Conservation (phyloP, 2,797 vertebrate genomes). For the Merluccius polli region DNA sequence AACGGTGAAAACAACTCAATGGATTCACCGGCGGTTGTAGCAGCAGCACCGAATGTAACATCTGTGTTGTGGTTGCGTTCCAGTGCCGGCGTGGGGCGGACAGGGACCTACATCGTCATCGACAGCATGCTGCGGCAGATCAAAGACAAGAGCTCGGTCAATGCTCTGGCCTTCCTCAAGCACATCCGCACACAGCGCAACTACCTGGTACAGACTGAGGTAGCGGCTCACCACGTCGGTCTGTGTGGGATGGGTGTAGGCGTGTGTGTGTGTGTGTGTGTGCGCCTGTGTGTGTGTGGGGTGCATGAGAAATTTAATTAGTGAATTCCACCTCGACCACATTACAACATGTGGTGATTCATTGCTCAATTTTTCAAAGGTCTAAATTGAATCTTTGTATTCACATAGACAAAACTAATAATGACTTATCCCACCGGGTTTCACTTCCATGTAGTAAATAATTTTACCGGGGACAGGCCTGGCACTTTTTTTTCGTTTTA, state of each 20-base stretch:
- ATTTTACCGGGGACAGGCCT: neutral
- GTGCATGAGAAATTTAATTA: neutral
- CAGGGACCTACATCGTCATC: slow-evolving; percentile 92
- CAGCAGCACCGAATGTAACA: neutral
- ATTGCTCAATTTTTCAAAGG: neutral
- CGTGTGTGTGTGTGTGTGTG: neutral
- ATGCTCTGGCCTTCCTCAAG: slow-evolving; percentile 91
- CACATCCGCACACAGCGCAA: slow-evolving; percentile 95
- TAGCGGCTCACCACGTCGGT: too few species aligned
- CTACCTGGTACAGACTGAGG: slow-evolving; percentile 98
- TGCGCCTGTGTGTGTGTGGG: slow-evolving; percentile 3
- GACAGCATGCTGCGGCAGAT: slow-evolving; percentile 97
- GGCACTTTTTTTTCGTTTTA: neutral
- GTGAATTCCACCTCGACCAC: neutral
- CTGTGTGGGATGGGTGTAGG: neutral
- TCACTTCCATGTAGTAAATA: neutral
- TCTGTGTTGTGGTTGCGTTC: slow-evolving; percentile 27
- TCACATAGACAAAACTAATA: neutral
- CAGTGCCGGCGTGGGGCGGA: slow-evolving; percentile 92
- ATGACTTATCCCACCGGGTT: neutral
- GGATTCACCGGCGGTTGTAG: too few species aligned
- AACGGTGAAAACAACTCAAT: too few species aligned
- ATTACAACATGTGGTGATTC: neutral
- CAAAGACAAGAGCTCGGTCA: slow-evolving; percentile 89
- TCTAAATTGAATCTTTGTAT: neutral